Conservation (phyloP, 2,113 vertebrate genomes). For the Paratilapia polleni region DNA sequence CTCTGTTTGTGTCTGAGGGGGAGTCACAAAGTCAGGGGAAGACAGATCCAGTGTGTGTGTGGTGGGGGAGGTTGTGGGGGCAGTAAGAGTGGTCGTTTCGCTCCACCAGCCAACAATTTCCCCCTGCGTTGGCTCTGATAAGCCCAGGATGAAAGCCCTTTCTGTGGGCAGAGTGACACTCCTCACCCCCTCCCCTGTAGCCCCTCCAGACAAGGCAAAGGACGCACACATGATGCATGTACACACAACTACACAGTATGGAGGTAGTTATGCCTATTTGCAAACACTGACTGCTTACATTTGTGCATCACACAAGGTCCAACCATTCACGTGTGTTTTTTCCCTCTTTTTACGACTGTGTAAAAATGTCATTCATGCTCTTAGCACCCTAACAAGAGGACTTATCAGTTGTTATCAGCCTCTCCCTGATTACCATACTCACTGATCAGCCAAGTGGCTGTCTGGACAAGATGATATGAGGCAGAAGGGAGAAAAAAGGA, state of each 20-base stretch:
- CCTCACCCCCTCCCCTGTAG: conserved; percentile 16
- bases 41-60: conserved; percentile 48
- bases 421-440: conserved; percentile 51
- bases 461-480: conserved; percentile 55
- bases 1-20: not conserved
- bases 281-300: conserved; percentile 12
- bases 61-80: conserved; percentile 23
- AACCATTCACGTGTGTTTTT: conserved; percentile 47
- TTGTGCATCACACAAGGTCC: not conserved
- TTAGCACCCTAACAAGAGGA: conserved; percentile 45
- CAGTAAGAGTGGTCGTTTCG: conserved; percentile 70
- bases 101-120: conserved; percentile 75
- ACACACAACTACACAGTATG: conserved; percentile 7
- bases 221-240: conserved; percentile 14
- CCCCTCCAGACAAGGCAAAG: conserved; percentile 32
- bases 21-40: conserved; percentile 61
- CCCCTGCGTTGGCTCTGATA: conserved; percentile 86
- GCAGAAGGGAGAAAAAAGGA: not conserved
- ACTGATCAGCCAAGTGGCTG: conserved; percentile 48
- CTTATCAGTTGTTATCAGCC: conserved; percentile 71
- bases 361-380: conserved; percentile 66
- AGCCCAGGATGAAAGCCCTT: conserved; percentile 81
- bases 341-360: conserved; percentile 49
- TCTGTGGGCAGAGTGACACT: conserved; percentile 73
- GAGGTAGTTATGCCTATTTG: conserved; percentile 43